Base-by-base conservation (phyloP, 2,888 invertebrate species). In the Ochropleura plecta region DNA sequence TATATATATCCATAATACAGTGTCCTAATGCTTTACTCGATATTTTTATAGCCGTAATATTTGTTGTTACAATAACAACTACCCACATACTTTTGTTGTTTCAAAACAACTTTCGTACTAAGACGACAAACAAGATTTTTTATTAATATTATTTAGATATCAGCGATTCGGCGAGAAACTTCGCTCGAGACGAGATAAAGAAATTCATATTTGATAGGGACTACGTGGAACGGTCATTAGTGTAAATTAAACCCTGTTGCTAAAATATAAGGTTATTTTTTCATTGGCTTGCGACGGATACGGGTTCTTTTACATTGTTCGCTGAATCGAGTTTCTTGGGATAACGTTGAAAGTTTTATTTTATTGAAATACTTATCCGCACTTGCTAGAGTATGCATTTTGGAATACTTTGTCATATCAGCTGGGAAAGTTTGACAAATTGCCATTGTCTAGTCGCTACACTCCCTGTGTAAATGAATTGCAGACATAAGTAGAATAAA, bases 111-210 rank as follows among this genome's bases (percentile, higher is more conserved):
- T 68, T 55, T 76, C 66, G 59, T 30, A 55, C 59, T 30, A 57
- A 70, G 44, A 79, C 66, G 77, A 84, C 77, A 79, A 82, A 86
- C 82, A 80, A 72, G 74, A 72, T 78, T 82, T 74, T 79, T 86
- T 86, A 85, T 79, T 79, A 81, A 76, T 81, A 85, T 79, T 78
- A 77, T 86, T 87, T 77, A 74, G 76, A 76, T 81, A 81, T 81
- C 73, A 76, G 20, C 66, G 71, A 78, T 79, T 78, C 73, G 71
- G 65, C 76, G 66, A 85, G 51, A 80, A 82, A 82, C 71, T 84
- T 73, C 46, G 51, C 73, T 60, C 49, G 30, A 63, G 63, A 65
- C 46, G 65, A 73, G 79, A 82, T 85, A 86, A 83, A 86, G 65
- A 68, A 65, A 83, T 79, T 65, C 78, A 83, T 85, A 83, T 85